Base-by-base conservation (phyloP, 2,888 invertebrate species). In the Himalopsyche tibetana region DNA sequence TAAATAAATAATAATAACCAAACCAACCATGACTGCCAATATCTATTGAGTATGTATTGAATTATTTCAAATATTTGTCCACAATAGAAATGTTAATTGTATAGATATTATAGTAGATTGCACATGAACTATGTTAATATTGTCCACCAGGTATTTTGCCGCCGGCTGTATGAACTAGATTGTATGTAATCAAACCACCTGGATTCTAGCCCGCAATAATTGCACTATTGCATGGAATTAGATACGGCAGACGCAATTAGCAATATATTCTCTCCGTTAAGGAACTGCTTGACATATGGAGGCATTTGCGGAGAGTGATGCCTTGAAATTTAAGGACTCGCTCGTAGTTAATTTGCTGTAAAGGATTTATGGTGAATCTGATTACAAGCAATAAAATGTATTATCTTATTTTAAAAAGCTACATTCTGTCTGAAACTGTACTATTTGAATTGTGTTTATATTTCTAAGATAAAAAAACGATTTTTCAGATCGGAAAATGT, bases 221-320 rank as follows among this genome's bases (percentile, higher is more conserved):
- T 19, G 8, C 51, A 15, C 51, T 15, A 63, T 63, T 63, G 63
- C 63, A 28, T 28, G 63, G 63, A 63, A 63, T 63, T 63, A 63
- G 63, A 63, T 63, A 63, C 63, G 28, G 63, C 63, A 63, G 63
- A 19, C 63, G 63, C 63, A 63, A 63, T 63, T 63, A 63, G 63
- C 63, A 63, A 63, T 63, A 63, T 63, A 63, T 63, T 63, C 63
- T 63, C 63, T 63, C 19, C 19, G 63, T 28, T 63, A 28, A 63
- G 63, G 63, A 63, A 63, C 63, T 63, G 63, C 28, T 19, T 63
- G 63, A 63, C 63, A 63, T 63, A 28, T 63, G 63, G 19, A 63
- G 63, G 63, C 63, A 63, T 63, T 63, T n/a, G 63, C 63, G 19
- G n/a, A 63, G 63, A 63, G 8, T 63, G 63, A 63, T 63, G 63